Evolutionary conservation across 2,797 vertebrate species (phyloP).

Genomic region (Masticophis lateralis): DNA sequence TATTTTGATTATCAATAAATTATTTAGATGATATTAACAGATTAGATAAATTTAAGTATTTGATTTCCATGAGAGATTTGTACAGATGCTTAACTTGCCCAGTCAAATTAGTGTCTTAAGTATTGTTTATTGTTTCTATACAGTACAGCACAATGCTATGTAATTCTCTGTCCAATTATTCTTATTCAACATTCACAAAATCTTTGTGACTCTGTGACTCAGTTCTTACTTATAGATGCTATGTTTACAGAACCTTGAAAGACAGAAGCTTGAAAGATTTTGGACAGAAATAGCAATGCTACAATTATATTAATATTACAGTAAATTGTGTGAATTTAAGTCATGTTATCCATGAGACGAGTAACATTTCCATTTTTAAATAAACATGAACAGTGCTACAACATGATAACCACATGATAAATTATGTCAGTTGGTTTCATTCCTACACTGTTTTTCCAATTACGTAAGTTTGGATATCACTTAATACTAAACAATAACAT

Average conservation of each 20-base stretch:
- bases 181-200: background rate
- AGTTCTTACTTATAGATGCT: background rate
- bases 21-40: background rate
- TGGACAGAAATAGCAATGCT: background rate
- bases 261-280: background rate
- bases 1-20: conserved; percentile 32
- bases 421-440: conserved; percentile 30
- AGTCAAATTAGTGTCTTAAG: background rate
- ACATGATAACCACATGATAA: conserved; percentile 15
- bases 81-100: background rate
- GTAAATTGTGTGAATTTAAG: conserved; percentile 17
- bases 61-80: background rate
- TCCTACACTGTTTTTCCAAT: background rate
- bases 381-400: conserved; percentile 5
- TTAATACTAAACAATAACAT: background rate
- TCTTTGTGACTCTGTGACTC: background rate
- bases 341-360: background rate
- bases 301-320: background rate
- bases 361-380: conserved; percentile 9
- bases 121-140: background rate
- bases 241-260: background rate
- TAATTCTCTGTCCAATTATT: background rate
- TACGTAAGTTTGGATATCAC: conserved; percentile 16
- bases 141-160: background rate
- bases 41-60: background rate